Conservation (phyloP, 2,888 invertebrate genomes). For the Rhopalosiphum nymphaeae region DNA sequence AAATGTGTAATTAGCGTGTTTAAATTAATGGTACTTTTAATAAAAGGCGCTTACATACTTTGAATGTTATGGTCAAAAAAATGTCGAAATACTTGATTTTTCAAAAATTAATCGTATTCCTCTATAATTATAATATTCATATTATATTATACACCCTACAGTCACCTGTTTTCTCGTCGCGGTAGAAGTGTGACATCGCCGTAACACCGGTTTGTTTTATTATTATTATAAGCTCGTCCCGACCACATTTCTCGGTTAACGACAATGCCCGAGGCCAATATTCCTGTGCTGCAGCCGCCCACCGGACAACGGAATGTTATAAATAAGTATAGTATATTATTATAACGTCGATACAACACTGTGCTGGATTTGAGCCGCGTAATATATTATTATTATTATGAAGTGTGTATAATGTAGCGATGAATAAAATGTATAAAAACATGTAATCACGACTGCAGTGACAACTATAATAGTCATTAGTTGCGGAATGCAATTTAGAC, state of each 20-base stretch:
- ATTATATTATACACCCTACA: background rate
- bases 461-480: conserved; percentile 20
- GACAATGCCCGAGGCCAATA: conserved; percentile 46
- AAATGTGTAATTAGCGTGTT: too few relatives aligned
- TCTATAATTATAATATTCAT: background rate
- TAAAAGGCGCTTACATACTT: too few relatives aligned
- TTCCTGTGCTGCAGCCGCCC: background rate
- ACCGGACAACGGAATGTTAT: conserved; percentile 36
- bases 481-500: background rate
- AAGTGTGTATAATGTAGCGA: background rate
- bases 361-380: conserved; percentile 23
- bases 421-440: background rate
- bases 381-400: background rate
- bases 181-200: conserved; percentile 3
- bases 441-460: background rate
- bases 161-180: background rate
- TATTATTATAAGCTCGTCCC: conserved; percentile 49
- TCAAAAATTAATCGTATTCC: background rate
- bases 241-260: conserved; percentile 60
- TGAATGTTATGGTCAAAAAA: too few relatives aligned
- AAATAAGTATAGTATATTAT: conserved; percentile 18
- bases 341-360: conserved; percentile 12
- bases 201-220: conserved; percentile 58
- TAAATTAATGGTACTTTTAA: too few relatives aligned
- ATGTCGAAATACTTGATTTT: too few relatives aligned